phyloP scores from a whole-genome alignment of 2,888 invertebrate species.

The Plutella xylostella region DNA sequence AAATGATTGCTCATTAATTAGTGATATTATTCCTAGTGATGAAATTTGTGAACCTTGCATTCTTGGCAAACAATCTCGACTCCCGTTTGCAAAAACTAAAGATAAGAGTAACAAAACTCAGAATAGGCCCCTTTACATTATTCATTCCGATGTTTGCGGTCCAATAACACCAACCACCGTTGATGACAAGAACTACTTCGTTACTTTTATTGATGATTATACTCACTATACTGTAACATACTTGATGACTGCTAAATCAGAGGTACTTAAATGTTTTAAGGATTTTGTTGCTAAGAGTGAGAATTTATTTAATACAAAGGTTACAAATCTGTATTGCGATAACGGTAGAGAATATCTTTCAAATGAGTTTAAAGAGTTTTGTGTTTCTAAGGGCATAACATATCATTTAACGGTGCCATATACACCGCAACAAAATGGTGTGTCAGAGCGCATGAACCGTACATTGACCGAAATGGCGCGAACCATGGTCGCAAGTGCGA shows the following conservation, averaged over 20 bases:
- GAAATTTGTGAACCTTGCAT: slow-evolving; percentile 31
- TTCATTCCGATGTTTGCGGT: slow-evolving; percentile 30
- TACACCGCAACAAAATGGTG: background rate
- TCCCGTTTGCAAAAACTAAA: slow-evolving; percentile 23
- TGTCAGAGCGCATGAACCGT: background rate
- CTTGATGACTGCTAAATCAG: background rate
- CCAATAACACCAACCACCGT: slow-evolving; percentile 28
- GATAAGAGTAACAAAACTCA: background rate
- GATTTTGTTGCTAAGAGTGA: background rate
- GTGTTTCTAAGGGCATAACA: background rate
- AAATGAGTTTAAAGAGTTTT: background rate
- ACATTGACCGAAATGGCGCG: background rate
- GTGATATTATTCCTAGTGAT: slow-evolving; percentile 16
- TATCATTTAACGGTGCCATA: background rate
- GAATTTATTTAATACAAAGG: background rate
- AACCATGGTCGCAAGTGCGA: slow-evolving; percentile 10
- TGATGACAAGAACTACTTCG: slow-evolving; percentile 26
- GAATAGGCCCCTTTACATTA: slow-evolving; percentile 12
- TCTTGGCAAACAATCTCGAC: slow-evolving; percentile 30
- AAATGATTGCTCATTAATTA: slow-evolving; percentile 16
- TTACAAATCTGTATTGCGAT: background rate
- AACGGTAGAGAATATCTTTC: background rate
- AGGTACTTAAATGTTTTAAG: background rate
- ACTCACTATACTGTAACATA: background rate
- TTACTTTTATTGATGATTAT: background rate